Evolutionary conservation across 2,797 vertebrate genomes (phyloP).

Genomic region (Periophthalmus magnuspinnatus): DNA sequence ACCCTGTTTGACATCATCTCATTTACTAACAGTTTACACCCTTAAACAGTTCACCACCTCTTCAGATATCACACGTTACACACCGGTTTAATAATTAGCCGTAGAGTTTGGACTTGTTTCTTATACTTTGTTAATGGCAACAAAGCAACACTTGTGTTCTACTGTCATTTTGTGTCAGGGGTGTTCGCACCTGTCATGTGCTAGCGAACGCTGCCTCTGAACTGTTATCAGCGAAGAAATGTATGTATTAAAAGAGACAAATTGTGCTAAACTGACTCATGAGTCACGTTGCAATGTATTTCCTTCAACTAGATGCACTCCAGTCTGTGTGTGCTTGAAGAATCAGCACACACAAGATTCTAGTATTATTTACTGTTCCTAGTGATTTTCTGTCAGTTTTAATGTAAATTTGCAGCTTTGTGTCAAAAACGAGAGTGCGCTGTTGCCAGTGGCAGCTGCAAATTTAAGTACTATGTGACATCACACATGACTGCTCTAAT

Average conservation of each 20-base stretch:
- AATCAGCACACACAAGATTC: no score
- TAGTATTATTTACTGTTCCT: no score
- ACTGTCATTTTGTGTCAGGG: conserved; percentile 3
- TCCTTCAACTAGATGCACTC: no score
- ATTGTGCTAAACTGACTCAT: background rate
- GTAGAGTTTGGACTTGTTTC: background rate
- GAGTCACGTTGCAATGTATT: background rate
- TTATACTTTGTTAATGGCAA: conserved; percentile 8
- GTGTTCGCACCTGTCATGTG: conserved; percentile 60
- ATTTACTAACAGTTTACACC: background rate
- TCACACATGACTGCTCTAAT: no score
- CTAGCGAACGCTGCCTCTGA: conserved; percentile 33
- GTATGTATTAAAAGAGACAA: conserved; percentile 33
- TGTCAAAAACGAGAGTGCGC: no score
- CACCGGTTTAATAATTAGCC: background rate
- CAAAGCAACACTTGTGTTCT: conserved; percentile 46
- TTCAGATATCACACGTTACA: background rate
- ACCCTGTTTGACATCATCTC: background rate
- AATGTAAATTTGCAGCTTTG: no score
- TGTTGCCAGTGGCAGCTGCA: no score
- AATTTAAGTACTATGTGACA: no score
- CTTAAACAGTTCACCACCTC: background rate
- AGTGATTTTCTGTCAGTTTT: no score
- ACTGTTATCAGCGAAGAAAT: conserved; percentile 50
- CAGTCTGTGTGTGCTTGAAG: no score